Conservation (phyloP, 92 coral and sea anemone species). For the Palythoa grandiflora region DNA sequence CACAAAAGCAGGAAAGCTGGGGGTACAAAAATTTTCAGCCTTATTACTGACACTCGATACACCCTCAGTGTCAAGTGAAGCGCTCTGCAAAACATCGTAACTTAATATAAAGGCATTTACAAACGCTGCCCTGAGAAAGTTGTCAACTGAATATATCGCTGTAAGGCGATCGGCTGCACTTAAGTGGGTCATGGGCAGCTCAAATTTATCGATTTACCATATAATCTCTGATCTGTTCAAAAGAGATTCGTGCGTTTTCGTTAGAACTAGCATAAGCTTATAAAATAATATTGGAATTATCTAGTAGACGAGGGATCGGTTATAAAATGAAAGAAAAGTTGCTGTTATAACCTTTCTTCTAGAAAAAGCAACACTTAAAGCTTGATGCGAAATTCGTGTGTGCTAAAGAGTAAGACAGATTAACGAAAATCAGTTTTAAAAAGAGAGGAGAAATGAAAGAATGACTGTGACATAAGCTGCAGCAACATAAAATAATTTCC, state of each 20-base stretch:
- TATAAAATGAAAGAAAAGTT: neutral
- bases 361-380: neutral
- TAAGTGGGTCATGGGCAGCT: neutral
- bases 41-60: neutral
- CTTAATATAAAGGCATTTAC: neutral
- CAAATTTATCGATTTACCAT: neutral
- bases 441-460: too few species aligned
- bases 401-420: neutral
- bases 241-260: neutral
- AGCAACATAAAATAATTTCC: too few species aligned
- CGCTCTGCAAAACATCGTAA: slow-evolving; percentile 8
- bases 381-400: neutral
- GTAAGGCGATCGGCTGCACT: neutral
- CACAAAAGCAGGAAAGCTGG: neutral
- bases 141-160: neutral
- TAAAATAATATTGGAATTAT: too few species aligned
- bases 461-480: too few species aligned
- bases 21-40: neutral
- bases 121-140: neutral
- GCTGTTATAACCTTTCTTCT: neutral
- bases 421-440: too few species aligned
- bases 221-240: neutral
- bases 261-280: neutral
- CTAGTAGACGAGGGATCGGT: neutral
- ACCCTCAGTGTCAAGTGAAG: neutral